These are phyloP conservation scores for Scolopax mira DNA, from an alignment of 2,113 vertebrate genomes.

Conservation along the genomic window DNA sequence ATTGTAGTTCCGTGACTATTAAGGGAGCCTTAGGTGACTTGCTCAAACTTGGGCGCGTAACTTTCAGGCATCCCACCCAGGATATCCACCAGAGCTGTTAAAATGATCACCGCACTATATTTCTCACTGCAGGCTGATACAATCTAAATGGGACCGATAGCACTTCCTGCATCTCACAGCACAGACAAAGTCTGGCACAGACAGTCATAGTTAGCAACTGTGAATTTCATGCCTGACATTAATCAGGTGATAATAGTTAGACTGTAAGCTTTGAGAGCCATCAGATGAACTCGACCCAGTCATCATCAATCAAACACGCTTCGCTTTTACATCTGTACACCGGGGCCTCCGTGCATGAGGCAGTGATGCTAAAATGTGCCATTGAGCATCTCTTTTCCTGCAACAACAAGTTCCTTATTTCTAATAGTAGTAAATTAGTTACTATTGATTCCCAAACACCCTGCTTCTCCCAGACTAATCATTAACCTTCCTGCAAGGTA, in stretches of 20 bases:
- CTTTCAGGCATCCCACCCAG: background rate
- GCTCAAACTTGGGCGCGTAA: background rate
- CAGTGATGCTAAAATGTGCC: background rate
- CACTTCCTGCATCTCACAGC: background rate
- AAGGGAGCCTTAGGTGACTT: background rate
- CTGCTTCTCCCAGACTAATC: background rate
- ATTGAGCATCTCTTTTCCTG: background rate
- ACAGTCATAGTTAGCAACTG: background rate
- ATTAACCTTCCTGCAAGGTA: background rate
- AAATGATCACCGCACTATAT: background rate
- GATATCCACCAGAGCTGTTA: background rate
- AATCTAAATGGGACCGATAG: background rate
- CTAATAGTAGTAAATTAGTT: background rate
- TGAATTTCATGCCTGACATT: conserved; percentile 3
- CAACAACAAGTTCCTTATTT: background rate
- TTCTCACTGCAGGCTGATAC: background rate
- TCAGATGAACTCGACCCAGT: background rate
- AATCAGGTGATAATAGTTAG: background rate
- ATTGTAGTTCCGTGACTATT: background rate
- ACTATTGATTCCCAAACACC: background rate
- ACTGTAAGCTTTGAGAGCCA: background rate
- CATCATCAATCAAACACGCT: background rate
- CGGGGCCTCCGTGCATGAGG: background rate
- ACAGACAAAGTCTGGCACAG: background rate
- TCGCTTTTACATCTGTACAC: background rate